Percentiles rank a stretch among this genome's conserved stretches.
These are phyloP conservation scores for Parazoanthus darwini DNA, from an alignment of 92 coral and sea anemone genomes.

Conservation along the genomic window DNA sequence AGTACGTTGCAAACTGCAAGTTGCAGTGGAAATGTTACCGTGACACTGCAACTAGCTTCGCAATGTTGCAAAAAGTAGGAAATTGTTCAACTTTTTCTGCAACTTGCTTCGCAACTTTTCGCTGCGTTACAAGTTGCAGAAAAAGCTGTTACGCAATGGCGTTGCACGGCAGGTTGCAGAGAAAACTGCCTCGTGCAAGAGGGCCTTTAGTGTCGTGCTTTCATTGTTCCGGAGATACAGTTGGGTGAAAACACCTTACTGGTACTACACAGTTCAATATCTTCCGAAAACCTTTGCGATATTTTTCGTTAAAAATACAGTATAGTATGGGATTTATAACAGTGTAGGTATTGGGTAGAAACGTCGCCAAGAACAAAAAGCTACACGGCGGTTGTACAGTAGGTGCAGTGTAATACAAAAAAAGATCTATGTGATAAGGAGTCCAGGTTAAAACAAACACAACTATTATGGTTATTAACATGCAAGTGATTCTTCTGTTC, in stretches of 20 bases:
- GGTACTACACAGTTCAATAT: background rate
- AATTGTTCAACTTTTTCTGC: too few species aligned
- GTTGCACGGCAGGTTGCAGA: too few species aligned
- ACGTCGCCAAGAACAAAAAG: slow-evolving; percentile 5
- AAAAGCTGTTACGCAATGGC: too few species aligned
- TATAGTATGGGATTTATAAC: slow-evolving; percentile 12
- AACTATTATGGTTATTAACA: background rate
- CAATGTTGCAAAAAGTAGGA: too few species aligned
- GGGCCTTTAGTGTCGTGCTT: background rate
- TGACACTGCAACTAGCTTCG: too few species aligned
- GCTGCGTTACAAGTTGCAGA: too few species aligned
- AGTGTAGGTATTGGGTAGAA: slow-evolving; percentile 14
- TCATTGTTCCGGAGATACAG: slow-evolving; percentile 22
- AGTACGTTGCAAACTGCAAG: too few species aligned
- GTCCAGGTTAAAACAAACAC: slow-evolving; percentile 10
- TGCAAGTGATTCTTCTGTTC: slow-evolving; percentile 9
- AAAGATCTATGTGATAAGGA: background rate
- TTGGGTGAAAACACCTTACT: background rate
- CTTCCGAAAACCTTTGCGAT: slow-evolving; percentile 14
- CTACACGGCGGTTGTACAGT: slow-evolving; percentile 22
- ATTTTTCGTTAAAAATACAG: slow-evolving; percentile 13
- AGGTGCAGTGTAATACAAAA: slow-evolving; percentile 27
- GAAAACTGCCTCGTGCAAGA: too few species aligned
- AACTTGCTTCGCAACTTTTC: too few species aligned
- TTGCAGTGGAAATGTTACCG: too few species aligned